These are phyloP conservation scores for Sigmodon hispidus DNA, from an alignment of 2,113 vertebrate species.

Conservation along the genomic window DNA sequence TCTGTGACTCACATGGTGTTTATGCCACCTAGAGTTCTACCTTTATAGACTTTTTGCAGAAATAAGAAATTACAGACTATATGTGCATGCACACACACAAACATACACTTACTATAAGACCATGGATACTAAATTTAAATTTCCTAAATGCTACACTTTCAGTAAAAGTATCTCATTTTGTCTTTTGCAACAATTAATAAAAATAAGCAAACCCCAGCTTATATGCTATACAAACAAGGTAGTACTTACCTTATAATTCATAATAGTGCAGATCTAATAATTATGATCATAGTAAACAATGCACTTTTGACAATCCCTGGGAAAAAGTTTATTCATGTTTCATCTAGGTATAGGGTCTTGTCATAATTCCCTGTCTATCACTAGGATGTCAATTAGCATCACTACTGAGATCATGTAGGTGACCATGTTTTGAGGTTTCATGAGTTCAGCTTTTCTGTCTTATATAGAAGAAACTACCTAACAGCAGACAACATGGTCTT, in stretches of 20 bases:
- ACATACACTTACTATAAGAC: background rate
- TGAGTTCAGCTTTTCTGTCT: background rate
- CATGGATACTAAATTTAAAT: background rate
- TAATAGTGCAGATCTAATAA: background rate
- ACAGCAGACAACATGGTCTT: background rate
- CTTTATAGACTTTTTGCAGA: background rate
- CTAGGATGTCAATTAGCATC: background rate
- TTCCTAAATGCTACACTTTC: background rate
- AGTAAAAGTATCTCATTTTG: background rate
- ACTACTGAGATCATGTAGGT: background rate
- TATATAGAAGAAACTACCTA: background rate
- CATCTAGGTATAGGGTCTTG: background rate
- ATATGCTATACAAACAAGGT: background rate
- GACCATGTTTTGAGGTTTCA: background rate
- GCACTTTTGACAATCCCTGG: background rate
- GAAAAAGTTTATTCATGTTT: background rate
- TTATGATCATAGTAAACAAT: background rate
- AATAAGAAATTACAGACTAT: background rate
- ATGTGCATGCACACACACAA: background rate
- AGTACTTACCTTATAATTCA: background rate
- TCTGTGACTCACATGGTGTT: background rate
- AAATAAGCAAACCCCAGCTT: background rate
- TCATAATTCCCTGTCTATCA: background rate
- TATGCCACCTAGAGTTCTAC: background rate
- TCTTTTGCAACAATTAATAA: background rate